Conservation (phyloP, 53 echinoderm and acorn worm genomes). For the Glandiceps talaboti region DNA sequence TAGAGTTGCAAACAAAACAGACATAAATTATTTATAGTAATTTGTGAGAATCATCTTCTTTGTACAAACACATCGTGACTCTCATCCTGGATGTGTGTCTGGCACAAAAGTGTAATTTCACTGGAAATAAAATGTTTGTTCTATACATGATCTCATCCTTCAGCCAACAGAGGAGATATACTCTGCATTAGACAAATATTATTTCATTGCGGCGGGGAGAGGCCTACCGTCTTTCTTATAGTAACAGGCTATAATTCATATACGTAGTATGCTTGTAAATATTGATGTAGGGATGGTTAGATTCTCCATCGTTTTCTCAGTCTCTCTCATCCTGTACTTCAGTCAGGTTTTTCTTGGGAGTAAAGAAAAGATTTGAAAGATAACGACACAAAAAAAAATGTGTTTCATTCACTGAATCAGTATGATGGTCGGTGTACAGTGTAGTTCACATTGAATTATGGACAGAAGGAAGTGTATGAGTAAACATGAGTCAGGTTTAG, state of each 20-base stretch:
- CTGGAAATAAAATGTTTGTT: not conserved
- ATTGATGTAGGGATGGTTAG: not conserved
- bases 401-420: not conserved
- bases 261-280: not conserved
- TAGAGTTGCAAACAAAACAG: no score
- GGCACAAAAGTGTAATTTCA: not conserved
- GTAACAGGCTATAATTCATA: not conserved
- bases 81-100: no score
- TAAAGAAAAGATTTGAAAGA: not conserved
- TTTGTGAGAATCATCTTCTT: no score
- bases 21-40: no score
- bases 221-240: not conserved
- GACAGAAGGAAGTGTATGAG: not conserved
- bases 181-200: not conserved
- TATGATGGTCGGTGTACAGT: not conserved
- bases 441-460: not conserved
- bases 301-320: not conserved
- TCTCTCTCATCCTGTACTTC: not conserved
- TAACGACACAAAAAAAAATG: no score
- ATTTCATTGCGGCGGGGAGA: not conserved
- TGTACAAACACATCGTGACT: no score
- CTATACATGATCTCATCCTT: not conserved
- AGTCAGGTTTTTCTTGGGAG: not conserved
- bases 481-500: not conserved
- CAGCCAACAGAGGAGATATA: not conserved